These are phyloP conservation scores for Marisa cornuarietis DNA, from an alignment of 1,140 invertebrate genomes.

Conservation along the genomic window DNA sequence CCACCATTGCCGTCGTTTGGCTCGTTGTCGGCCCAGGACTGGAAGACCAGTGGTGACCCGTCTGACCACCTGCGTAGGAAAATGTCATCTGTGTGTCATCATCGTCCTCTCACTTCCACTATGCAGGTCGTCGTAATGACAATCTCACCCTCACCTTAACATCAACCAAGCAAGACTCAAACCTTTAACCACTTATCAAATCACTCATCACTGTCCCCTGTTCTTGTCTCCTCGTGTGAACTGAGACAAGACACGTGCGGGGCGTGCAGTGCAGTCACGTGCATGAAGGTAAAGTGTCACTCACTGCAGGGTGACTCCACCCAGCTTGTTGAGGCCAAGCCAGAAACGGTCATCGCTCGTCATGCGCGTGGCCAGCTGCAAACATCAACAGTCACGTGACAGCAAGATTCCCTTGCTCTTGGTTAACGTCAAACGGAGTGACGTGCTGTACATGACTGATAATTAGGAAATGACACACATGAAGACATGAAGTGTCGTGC, in stretches of 20 bases:
- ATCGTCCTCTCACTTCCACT: neutral
- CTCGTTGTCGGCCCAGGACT: constrained; percentile 41
- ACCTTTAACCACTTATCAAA: too few species aligned
- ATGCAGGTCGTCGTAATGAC: too few species aligned
- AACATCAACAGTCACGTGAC: too few species aligned
- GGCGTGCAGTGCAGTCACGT: neutral
- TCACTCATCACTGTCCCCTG: neutral
- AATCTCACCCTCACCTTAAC: too few species aligned
- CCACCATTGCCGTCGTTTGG: constrained; percentile 50
- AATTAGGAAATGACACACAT: too few species aligned
- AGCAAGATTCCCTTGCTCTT: too few species aligned
- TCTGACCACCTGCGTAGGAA: constrained; percentile 47
- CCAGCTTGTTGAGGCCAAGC: constrained; percentile 47
- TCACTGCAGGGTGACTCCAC: constrained; percentile 26
- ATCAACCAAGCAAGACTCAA: too few species aligned
- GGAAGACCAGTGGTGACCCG: constrained; percentile 30
- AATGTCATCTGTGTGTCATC: neutral
- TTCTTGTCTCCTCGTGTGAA: neutral
- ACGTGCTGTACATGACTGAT: too few species aligned
- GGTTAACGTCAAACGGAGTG: too few species aligned
- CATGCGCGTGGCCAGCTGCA: neutral
- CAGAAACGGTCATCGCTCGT: constrained; percentile 19
- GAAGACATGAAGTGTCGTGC: too few species aligned
- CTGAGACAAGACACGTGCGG: neutral
- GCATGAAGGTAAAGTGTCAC: neutral